Base-by-base conservation (phyloP, 2,797 vertebrate genomes). In the Schizopygopsis malacanthus region DNA sequence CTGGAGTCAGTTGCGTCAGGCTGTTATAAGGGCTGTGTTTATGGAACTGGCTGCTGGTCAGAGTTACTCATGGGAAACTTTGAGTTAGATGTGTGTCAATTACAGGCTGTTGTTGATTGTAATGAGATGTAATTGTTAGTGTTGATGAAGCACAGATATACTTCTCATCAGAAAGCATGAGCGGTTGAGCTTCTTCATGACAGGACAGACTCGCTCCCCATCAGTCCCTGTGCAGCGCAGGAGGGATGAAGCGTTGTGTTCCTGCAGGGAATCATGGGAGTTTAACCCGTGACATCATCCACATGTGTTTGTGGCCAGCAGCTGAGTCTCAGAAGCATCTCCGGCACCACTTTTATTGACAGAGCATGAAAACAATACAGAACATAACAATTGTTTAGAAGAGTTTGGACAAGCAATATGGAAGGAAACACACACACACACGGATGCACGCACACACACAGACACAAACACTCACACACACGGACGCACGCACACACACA, bases 271-370 rank as follows among this genome's bases (percentile, higher is more conserved):
- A 7, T 47, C 41, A 8, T 47, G 70, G 69, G 12, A 25, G 41
- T 16, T 47, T 52, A 52, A 52, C 15, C 45, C 72, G 3, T 76
- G 72, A 52, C 72, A 76, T 76, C 72, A 76, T 52, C 43, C 25
- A 76, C 72, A 54, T 52, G 47, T 76, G 25, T 75, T 52, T 18
- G 45, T 72, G 70, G 70, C 25, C 47, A 16, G 61, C 25, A 75
- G 71, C 43, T 28, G n/a, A 47, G 7, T 9, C 72, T 18, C 72
- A 75, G 4, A 73, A 71, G 39, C 6, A 81, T 41, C 52, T 45
- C 54, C 7, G 18, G 54, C 54, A 56, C 54, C 4, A 15, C 15
- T 13, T 61, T 4, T 25, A 13, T 25, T 61, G 4, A 2, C 4
- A 4, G 25, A 61, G 20, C 54, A 56, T 22, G 28, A n/a, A 25